Conservation (phyloP, 1,140 invertebrate species). For the Diabrotica undecimpunctata region DNA sequence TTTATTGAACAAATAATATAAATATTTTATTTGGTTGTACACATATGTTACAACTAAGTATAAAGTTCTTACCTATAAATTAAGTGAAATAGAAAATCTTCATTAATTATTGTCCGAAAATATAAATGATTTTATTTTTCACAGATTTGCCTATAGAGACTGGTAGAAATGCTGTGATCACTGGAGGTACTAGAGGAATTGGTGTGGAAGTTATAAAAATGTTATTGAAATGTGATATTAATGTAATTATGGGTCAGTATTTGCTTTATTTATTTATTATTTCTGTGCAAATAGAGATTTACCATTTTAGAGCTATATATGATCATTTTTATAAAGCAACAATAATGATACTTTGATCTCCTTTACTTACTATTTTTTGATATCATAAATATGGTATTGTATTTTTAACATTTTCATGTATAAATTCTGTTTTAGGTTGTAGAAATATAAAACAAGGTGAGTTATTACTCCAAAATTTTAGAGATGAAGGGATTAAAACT, state of each 20-base stretch:
- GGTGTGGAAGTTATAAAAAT: conserved; percentile 76
- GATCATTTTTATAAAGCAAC: no score
- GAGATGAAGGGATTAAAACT: conserved; percentile 50
- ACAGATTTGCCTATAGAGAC: conserved; percentile 55
- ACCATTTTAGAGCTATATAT: no score
- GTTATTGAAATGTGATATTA: conserved; percentile 74
- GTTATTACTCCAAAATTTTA: conserved; percentile 52
- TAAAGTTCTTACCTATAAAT: neutral
- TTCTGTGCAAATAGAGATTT: neutral
- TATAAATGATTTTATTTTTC: conserved; percentile 16
- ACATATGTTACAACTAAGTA: neutral
- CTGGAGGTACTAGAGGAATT: conserved; percentile 84
- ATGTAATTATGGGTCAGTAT: conserved; percentile 76
- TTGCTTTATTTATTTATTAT: neutral
- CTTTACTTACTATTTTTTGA: no score
- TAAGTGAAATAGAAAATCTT: neutral
- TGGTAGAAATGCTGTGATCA: conserved; percentile 77
- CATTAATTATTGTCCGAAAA: neutral
- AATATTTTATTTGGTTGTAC: neutral
- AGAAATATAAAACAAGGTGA: conserved; percentile 60
- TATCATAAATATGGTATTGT: no score
- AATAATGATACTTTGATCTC: neutral
- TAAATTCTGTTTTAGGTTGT: conserved; percentile 61
- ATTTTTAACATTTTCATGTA: no score
- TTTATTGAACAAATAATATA: neutral